Conservation (phyloP, 2,797 vertebrate genomes). For the Sebastes minor region DNA sequence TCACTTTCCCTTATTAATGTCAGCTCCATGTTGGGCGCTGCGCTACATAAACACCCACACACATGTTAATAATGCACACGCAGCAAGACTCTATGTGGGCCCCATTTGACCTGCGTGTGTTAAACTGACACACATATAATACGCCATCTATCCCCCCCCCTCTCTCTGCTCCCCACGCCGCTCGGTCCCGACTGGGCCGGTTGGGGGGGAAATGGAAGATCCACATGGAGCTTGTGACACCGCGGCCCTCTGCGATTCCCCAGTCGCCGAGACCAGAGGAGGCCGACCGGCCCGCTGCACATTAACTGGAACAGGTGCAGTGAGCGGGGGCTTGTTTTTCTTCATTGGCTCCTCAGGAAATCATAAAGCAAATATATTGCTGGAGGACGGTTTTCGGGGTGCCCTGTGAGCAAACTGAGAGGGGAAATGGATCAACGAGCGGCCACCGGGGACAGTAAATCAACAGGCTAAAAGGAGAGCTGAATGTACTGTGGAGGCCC, state of each 20-base stretch:
- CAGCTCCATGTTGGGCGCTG: constrained; percentile 74
- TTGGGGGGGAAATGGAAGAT: constrained; percentile 78
- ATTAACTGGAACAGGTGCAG: constrained; percentile 89
- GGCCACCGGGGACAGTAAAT: constrained; percentile 87
- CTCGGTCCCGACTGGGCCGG: constrained; percentile 48
- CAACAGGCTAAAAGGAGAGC: constrained; percentile 87
- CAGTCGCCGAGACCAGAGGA: constrained; percentile 70
- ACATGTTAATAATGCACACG: constrained; percentile 81
- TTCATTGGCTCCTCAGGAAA: constrained; percentile 87
- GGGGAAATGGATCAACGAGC: constrained; percentile 86
- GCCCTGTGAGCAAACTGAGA: constrained; percentile 87
- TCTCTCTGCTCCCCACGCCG: constrained; percentile 39
- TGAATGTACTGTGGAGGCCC: constrained; percentile 85
- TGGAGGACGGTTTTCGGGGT: constrained; percentile 86
- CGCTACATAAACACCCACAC: constrained; percentile 81
- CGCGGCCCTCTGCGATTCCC: constrained; percentile 71
- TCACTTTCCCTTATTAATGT: constrained; percentile 84
- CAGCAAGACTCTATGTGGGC: constrained; percentile 76
- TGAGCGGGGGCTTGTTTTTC: constrained; percentile 77
- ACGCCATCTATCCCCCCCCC: constrained; percentile 47
- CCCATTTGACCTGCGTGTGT: constrained; percentile 76
- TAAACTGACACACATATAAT: constrained; percentile 79
- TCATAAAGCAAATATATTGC: constrained; percentile 91
- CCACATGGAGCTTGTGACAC: constrained; percentile 77
- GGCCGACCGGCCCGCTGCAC: constrained; percentile 64